Evolutionary conservation across 2,113 vertebrate genomes (phyloP).

Genomic region (Polypterus senegalus): DNA sequence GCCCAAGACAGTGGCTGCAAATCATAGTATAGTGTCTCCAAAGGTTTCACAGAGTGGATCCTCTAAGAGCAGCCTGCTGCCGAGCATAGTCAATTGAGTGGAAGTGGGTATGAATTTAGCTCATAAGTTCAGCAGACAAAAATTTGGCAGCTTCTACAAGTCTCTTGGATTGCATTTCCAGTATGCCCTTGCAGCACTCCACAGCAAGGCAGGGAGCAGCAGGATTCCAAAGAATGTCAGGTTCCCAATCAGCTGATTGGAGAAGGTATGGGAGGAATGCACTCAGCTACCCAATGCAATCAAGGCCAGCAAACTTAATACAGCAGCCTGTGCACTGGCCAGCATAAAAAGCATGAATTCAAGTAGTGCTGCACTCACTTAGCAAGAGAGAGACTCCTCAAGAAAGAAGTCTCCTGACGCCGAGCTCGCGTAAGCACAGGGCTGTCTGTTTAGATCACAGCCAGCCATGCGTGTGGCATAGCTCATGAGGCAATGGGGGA

Average conservation of each 20-base stretch:
- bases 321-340: background rate
- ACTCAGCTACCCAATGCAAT: background rate
- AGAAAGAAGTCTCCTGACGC: too few species aligned
- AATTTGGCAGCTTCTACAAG: constrained; percentile 26
- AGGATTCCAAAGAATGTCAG: background rate
- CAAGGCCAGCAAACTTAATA: background rate
- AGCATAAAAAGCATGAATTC: background rate
- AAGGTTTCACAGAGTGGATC: too few species aligned
- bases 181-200: background rate
- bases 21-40: too few species aligned
- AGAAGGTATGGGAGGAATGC: background rate
- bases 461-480: constrained; percentile 22
- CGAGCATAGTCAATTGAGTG: background rate
- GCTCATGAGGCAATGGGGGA: constrained; percentile 13
- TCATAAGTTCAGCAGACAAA: constrained; percentile 22
- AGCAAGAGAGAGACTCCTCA: too few species aligned
- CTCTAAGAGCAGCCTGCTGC: too few species aligned
- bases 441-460: constrained; percentile 26
- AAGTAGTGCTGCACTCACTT: too few species aligned
- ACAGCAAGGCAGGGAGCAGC: background rate
- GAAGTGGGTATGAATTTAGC: constrained; percentile 23
- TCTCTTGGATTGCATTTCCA: background rate
- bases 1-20: too few species aligned
- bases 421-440: background rate
- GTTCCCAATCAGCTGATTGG: constrained; percentile 2